Base-by-base conservation (phyloP, 2,113 vertebrate species). In the Amia ocellicauda region DNA sequence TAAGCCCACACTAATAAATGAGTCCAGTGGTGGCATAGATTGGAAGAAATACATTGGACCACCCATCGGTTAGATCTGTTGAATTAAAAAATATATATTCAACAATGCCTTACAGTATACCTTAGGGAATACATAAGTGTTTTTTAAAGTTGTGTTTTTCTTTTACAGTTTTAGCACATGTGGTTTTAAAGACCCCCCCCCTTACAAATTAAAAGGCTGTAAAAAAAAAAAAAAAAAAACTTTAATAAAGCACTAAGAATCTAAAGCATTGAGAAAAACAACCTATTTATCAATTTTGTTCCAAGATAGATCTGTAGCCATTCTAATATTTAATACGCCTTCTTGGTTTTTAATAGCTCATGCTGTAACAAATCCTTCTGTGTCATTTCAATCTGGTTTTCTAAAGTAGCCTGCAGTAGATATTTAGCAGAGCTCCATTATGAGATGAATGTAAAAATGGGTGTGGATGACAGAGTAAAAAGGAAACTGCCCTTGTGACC, bases 351-450 rank as follows among this genome's bases (percentile, higher is more conserved):
- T 43, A 58, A 47, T 23, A 41, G 36, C 5, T 60, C 36, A 8
- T 40, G n/a, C 58, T 14, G 50, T n/a, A 26, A 61, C 49, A 24
- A 67, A 62, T 36, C 41, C 28, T 20, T 19, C 41, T 3, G 16
- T 28, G 20, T 49, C 7, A 19, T 43, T 51, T 68, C 55, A 43
- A 58, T n/a, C 7, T 64, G 36, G 45, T 43, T 56, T 42, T 27
- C 31, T 23, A 20, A 27, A 64, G 36, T 27, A 16, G 19, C 20
- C n/a, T 0, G 20, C 20, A 58, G 41, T 20, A 65, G 29, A 20
- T 51, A 22, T 51, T 23, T 29, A 7, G 26, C 43, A 40, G 28
- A 58, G 27, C 1, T 22, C 53, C 11, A 9, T 31, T 7, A 28
- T 14, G 49, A 14, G 19, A 22, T 31, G 17, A 8, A 40, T 20